Conservation (phyloP, 1,140 invertebrate species). For the Brachionus calyciflorus region DNA sequence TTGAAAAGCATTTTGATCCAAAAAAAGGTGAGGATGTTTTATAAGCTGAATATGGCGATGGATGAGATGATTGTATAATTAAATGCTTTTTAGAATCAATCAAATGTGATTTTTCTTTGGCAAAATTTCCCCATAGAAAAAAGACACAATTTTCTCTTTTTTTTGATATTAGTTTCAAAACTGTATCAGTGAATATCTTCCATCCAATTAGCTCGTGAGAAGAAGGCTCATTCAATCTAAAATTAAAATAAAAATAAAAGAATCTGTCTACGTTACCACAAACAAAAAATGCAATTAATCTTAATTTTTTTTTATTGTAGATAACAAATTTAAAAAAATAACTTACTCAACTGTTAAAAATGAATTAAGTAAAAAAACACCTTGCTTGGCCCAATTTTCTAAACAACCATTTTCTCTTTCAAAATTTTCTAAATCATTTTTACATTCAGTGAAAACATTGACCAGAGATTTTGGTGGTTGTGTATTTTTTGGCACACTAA, state of each 20-base stretch:
- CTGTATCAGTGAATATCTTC: neutral
- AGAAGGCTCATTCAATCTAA: neutral
- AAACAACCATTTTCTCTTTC: neutral
- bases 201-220: neutral
- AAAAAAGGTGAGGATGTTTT: neutral
- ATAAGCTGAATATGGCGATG: neutral
- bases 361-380: slow-evolving; percentile 15
- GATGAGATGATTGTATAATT: neutral
- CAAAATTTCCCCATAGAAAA: slow-evolving; percentile 27
- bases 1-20: neutral
- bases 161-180: neutral
- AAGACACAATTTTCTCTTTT: neutral
- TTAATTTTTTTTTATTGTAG: too few species aligned
- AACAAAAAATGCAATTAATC: too few species aligned
- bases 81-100: neutral
- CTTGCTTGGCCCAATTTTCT: neutral
- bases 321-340: neutral
- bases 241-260: too few species aligned
- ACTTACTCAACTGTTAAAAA: slow-evolving; percentile 6
- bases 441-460: neutral
- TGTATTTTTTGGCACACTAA: neutral
- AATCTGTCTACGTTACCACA: too few species aligned
- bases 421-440: neutral
- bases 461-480: neutral
- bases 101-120: neutral